Evolutionary conservation across 2,888 invertebrate genomes (phyloP).

Genomic region (Cinara cedri): DNA sequence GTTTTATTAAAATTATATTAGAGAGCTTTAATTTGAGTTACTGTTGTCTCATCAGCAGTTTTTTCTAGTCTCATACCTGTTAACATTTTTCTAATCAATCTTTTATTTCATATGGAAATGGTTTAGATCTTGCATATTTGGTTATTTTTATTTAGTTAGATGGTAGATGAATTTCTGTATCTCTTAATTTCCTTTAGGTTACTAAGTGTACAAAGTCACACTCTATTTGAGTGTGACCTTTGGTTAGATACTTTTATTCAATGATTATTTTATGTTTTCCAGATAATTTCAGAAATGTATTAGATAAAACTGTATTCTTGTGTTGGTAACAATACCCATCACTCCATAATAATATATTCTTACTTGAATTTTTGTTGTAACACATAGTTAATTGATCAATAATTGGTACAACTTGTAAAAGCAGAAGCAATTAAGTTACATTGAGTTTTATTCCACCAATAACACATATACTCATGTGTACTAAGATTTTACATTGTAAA

Average conservation of each 20-base stretch:
- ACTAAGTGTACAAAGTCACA: constrained; percentile 60
- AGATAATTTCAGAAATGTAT: constrained; percentile 60
- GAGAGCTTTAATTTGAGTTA: no score
- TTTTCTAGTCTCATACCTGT: no score
- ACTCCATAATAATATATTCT: constrained; percentile 59
- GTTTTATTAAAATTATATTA: no score
- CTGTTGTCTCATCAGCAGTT: no score
- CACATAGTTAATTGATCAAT: constrained; percentile 50
- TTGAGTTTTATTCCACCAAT: constrained; percentile 60
- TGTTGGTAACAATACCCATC: constrained; percentile 61
- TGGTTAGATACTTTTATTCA: constrained; percentile 61
- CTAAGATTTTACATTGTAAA: constrained; percentile 59
- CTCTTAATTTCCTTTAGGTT: constrained; percentile 1
- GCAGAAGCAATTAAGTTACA: constrained; percentile 49
- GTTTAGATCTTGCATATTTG: constrained; percentile 5
- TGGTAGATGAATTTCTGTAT: neutral
- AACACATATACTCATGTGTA: constrained; percentile 59
- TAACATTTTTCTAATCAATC: no score
- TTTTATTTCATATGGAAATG: constrained; percentile 8
- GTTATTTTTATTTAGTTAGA: constrained; percentile 7
- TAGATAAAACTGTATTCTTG: constrained; percentile 60
- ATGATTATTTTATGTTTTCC: constrained; percentile 59
- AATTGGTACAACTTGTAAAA: constrained; percentile 53
- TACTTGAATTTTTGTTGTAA: constrained; percentile 20
- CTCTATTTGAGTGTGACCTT: constrained; percentile 61